Evolutionary conservation across 2,888 invertebrate species (phyloP), one percentile per base, ranked within the genome.

Genomic region (Saturnia japonica): DNA sequence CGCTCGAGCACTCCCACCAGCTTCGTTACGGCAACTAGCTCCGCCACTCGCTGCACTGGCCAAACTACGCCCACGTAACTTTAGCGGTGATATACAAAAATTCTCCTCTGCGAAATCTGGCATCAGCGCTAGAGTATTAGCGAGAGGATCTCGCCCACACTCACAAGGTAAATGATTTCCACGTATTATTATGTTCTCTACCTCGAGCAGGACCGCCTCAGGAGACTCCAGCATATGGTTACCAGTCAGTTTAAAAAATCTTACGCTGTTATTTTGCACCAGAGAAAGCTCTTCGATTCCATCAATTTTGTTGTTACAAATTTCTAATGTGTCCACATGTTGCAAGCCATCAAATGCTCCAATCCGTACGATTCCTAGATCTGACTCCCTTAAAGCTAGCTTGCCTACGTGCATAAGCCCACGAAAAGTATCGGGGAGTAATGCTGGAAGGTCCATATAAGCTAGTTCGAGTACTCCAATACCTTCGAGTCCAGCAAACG

Each of bases 121-220:
- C 68, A 91, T 91, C 74, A 96, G 95, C 34, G 96, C 96, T 75
- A 97, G 91, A 54, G 97, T 96, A 74, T 97, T 97, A 71, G 96
- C 96, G 70, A 97, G 91, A 47, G 98, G 95, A 72, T 96, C 96
- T 82, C 97, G 96, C 78, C 97, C 97, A 83, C 98, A 98, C 88
- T 97, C 97, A 87, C 98, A 98, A 2, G 97, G 97, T 85, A 98
- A 96, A 84, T 97, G 97, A 88, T 98, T 98, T 68, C 96, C 95
- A 72, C 95, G 93, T 80, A 97, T 96, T 81, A 96, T 95, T 73
- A 97, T 89, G 78, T 95, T 95, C 74, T 96, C 96, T 69, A 97
- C 97, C 76, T 96, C 95, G 67, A 96, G 91, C n/a, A 95, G 93
- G 70, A 97, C 95, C 54, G 95, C 94, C 76, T 96, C 96, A 71